Conservation (phyloP, 1,140 invertebrate genomes). For the Drosophila malerkotliana region DNA sequence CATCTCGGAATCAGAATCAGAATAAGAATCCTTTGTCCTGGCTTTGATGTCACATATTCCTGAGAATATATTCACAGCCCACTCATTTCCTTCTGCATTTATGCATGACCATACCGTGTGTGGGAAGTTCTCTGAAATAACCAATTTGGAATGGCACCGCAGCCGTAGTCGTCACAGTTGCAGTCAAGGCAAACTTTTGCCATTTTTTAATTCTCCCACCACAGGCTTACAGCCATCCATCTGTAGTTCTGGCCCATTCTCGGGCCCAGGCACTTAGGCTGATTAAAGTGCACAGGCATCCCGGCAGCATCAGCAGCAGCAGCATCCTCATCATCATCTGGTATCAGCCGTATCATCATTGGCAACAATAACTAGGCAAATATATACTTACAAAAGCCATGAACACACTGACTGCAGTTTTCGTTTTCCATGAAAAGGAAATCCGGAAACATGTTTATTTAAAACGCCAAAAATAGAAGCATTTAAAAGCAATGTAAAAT, state of each 20-base stretch:
- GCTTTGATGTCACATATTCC: conserved; percentile 6
- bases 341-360: conserved; percentile 6
- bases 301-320: conserved; percentile 17
- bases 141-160: conserved; percentile 71
- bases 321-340: conserved; percentile 5
- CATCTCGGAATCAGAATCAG: background rate
- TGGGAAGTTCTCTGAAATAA: conserved; percentile 59
- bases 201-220: conserved; percentile 67
- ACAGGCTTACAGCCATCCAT: conserved; percentile 20
- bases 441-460: background rate
- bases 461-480: background rate
- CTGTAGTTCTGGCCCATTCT: conserved; percentile 3
- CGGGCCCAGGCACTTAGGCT: conserved; percentile 66
- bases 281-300: conserved; percentile 76
- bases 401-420: background rate
- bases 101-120: conserved; percentile 47
- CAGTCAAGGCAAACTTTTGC: conserved; percentile 53
- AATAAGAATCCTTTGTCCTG: background rate
- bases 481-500: background rate
- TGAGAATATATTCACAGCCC: conserved; percentile 5
- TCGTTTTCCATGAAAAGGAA: background rate
- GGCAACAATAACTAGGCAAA: conserved; percentile 46
- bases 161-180: conserved; percentile 2
- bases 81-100: conserved; percentile 32
- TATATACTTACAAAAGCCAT: conserved; percentile 11